Percentiles rank a stretch among this genome's conserved stretches.
Evolutionary conservation across 2,888 invertebrate genomes (phyloP).

Genomic region (Torymus aiolomorphi): DNA sequence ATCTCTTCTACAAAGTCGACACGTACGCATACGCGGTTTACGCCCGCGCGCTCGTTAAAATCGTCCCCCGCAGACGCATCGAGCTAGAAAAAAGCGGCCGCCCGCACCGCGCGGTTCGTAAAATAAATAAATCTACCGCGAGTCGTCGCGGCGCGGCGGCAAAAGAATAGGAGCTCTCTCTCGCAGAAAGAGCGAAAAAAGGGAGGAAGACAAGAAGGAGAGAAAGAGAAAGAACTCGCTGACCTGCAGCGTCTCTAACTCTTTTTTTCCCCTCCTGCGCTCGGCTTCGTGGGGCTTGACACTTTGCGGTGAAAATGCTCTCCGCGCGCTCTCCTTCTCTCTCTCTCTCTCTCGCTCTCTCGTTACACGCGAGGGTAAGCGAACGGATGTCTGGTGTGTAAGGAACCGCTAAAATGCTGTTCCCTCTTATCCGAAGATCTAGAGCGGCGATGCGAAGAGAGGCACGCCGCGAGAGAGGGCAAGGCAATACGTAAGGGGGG

Average conservation of each 20-base stretch:
- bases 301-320: slow-evolving; percentile 63
- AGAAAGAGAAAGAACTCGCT: neutral
- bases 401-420: slow-evolving; percentile 77
- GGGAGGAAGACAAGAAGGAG: neutral
- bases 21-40: neutral
- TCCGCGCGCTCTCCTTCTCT: neutral
- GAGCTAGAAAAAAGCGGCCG: slow-evolving; percentile 4
- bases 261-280: neutral
- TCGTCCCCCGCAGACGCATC: slow-evolving; percentile 13
- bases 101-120: too few relatives aligned
- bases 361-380: slow-evolving; percentile 65
- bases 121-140: too few relatives aligned
- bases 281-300: slow-evolving; percentile 58
- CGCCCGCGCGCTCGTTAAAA: slow-evolving; percentile 43
- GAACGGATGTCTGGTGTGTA: slow-evolving; percentile 76
- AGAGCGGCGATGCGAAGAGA: slow-evolving; percentile 75
- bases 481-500: slow-evolving; percentile 33
- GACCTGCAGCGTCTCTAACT: neutral
- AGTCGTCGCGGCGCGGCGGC: too few relatives aligned
- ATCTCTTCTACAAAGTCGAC: slow-evolving; percentile 1
- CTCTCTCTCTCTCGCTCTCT: slow-evolving; percentile 56
- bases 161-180: neutral
- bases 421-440: slow-evolving; percentile 75
- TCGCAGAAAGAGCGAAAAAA: neutral
- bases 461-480: slow-evolving; percentile 71